Conservation (phyloP, 1,140 invertebrate genomes). For the Sinonovacula constricta region DNA sequence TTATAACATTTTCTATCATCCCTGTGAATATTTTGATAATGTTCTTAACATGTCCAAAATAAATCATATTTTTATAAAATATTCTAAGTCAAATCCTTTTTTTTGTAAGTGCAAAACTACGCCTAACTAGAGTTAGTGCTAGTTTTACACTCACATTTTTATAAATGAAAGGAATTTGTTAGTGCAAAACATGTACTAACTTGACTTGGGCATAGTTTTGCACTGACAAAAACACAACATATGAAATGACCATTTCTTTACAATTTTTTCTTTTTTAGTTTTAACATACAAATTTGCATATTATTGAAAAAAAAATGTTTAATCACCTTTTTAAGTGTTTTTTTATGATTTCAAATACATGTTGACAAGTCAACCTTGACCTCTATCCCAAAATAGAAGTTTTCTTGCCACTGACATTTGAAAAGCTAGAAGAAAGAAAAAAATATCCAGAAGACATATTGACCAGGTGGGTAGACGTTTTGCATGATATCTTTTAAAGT, state of each 20-base stretch:
- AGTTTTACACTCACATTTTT: no score
- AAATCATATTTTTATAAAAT: no score
- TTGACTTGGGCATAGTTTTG: no score
- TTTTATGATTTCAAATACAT: not conserved
- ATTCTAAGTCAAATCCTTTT: no score
- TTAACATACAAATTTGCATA: not conserved
- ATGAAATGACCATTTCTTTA: no score
- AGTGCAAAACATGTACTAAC: no score
- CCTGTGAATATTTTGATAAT: no score
- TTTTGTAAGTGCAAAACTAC: no score
- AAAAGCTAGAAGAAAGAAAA: not conserved
- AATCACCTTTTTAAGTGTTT: not conserved
- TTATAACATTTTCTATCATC: no score
- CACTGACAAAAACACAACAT: not conserved
- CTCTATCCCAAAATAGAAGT: constrained; percentile 6
- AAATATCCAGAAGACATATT: not conserved
- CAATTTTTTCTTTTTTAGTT: not conserved
- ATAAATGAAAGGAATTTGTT: no score
- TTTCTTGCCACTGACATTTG: constrained; percentile 11
- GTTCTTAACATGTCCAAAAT: no score
- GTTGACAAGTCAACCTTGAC: not conserved
- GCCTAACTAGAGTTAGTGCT: no score
- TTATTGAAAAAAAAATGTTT: not conserved
- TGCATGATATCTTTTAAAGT: not conserved
- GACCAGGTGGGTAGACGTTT: not conserved